These are phyloP conservation scores for Eulacestoma nigropectus DNA, from an alignment of 2,113 vertebrate genomes.

Conservation along the genomic window DNA sequence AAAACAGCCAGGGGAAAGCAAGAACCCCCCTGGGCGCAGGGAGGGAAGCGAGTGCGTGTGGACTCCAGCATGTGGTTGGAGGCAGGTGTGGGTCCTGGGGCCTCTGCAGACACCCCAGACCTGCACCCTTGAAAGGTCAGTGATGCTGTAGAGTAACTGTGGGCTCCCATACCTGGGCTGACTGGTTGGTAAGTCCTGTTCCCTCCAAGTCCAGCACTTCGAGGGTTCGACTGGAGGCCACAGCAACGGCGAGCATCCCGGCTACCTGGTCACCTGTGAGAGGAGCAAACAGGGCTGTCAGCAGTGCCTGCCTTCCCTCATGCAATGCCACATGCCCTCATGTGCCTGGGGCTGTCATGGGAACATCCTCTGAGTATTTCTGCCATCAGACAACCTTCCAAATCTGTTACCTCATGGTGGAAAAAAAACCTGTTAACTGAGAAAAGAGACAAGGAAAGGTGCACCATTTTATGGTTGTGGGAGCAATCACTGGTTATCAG, in stretches of 20 bases:
- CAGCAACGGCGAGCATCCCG: conserved; percentile 91
- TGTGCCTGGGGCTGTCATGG: neutral
- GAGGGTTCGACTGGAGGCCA: conserved; percentile 92
- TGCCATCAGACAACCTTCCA: neutral
- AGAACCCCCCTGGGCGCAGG: neutral
- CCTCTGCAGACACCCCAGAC: neutral
- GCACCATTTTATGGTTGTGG: neutral
- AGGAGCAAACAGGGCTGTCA: conserved; percentile 14
- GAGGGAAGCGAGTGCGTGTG: neutral
- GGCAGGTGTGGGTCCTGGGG: neutral
- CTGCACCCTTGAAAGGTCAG: neutral
- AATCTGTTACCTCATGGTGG: neutral
- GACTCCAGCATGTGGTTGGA: accelerated
- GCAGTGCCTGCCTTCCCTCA: neutral
- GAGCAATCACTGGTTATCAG: neutral
- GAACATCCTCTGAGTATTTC: neutral
- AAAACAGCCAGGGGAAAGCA: neutral
- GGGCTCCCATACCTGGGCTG: conserved; percentile 82
- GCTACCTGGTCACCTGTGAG: conserved; percentile 89
- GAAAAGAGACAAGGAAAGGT: neutral
- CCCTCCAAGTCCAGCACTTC: conserved; percentile 95
- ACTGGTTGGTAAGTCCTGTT: conserved; percentile 92
- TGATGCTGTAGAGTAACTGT: neutral
- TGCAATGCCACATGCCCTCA: neutral
- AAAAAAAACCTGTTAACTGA: neutral